These are phyloP conservation scores for Stigmatopora nigra DNA, from an alignment of 2,113 vertebrate genomes.

Conservation along the genomic window DNA sequence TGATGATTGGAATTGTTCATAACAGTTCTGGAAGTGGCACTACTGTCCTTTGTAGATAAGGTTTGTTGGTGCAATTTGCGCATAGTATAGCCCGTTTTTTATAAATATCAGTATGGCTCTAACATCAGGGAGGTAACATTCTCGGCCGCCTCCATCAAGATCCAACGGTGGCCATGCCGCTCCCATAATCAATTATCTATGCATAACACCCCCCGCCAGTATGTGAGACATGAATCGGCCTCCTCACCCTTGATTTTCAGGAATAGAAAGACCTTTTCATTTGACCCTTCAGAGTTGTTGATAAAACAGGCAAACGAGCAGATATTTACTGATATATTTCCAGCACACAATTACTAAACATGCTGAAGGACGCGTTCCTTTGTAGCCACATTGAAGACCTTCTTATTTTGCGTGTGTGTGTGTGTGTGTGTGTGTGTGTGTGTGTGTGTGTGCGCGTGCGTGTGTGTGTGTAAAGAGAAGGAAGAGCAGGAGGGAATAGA, in stretches of 20 bases:
- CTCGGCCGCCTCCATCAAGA: conserved; percentile 67
- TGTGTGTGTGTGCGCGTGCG: neutral
- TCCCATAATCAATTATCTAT: conserved; percentile 78
- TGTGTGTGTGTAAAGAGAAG: conserved; percentile 3
- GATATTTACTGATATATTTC: conserved; percentile 67
- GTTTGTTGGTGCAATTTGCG: conserved; percentile 43
- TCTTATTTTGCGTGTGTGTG: conserved; percentile 29
- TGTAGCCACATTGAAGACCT: conserved; percentile 36
- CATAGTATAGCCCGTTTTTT: conserved; percentile 54
- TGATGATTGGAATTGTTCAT: conserved; percentile 71
- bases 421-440: neutral
- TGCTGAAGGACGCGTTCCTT: conserved; percentile 34
- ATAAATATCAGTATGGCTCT: conserved; percentile 59
- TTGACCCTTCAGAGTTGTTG: conserved; percentile 50
- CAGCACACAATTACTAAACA: conserved; percentile 24
- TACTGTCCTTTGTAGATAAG: conserved; percentile 73
- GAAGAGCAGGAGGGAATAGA: conserved; percentile 48
- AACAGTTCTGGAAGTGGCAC: conserved; percentile 62
- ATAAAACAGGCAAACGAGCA: conserved; percentile 42
- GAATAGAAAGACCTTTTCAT: conserved; percentile 48
- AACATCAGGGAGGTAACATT: conserved; percentile 82
- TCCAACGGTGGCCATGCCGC: conserved; percentile 70
- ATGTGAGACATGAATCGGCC: conserved; percentile 70
- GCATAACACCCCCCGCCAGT: conserved; percentile 65
- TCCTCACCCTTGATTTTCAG: conserved; percentile 55